Evolutionary conservation across 1,140 invertebrate species (phyloP).

Genomic region (Drosophila jambulina): DNA sequence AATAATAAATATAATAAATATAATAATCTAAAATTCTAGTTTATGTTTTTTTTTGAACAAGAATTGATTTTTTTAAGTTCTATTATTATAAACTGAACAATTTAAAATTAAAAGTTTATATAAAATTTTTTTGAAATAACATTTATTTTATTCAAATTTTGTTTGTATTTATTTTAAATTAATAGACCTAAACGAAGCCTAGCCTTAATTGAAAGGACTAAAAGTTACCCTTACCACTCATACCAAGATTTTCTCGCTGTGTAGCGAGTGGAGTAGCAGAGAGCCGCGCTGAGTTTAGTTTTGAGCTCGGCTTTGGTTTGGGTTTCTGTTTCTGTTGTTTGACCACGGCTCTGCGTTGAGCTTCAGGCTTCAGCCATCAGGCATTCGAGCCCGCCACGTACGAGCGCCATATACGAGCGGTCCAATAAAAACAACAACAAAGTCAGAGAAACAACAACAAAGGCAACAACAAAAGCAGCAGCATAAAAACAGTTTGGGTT

Average conservation of each 20-base stretch:
- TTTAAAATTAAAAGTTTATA: too few relatives aligned
- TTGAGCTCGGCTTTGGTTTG: conserved; percentile 35
- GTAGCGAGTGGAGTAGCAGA: conserved; percentile 45
- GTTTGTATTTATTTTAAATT: not conserved
- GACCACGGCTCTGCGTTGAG: conserved; percentile 24
- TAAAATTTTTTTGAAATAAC: too few relatives aligned
- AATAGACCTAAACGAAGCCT: too few relatives aligned
- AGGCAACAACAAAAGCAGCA: conserved; percentile 20
- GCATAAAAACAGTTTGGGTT: conserved; percentile 68
- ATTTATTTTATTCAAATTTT: not conserved
- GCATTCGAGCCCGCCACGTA: conserved; percentile 51
- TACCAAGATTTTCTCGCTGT: conserved; percentile 1
- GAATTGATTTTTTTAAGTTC: too few relatives aligned
- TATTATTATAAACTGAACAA: too few relatives aligned
- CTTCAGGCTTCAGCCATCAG: conserved; percentile 15
- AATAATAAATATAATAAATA: too few relatives aligned
- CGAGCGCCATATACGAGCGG: conserved; percentile 65
- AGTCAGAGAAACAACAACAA: conserved; percentile 30
- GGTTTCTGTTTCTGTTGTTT: conserved; percentile 33
- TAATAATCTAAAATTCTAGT: too few relatives aligned
- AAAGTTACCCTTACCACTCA: too few relatives aligned
- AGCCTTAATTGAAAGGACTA: too few relatives aligned
- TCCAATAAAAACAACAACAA: conserved; percentile 24
- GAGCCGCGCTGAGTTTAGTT: conserved; percentile 50
- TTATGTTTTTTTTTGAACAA: too few relatives aligned